These are phyloP conservation scores for Todiramphus saurophagus DNA, from an alignment of 2,113 vertebrate species.

Conservation along the genomic window DNA sequence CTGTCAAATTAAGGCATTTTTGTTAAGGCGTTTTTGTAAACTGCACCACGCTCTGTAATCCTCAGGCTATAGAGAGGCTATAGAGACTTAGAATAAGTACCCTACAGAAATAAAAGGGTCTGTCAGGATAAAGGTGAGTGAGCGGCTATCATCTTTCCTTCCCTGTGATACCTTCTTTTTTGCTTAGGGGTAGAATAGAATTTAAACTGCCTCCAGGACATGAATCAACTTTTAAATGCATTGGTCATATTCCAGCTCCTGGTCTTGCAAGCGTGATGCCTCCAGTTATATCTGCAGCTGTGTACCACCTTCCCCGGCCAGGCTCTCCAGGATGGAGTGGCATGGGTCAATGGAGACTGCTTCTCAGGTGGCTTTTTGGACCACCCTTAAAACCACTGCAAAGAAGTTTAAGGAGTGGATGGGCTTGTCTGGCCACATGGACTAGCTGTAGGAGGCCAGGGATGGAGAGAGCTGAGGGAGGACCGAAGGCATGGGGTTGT, in stretches of 20 bases:
- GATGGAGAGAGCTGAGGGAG: not conserved
- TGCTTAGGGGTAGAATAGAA: not conserved
- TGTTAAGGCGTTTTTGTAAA: not conserved
- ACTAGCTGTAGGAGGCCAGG: not conserved
- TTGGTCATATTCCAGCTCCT: not conserved
- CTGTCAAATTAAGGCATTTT: not conserved
- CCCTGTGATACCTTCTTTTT: not conserved
- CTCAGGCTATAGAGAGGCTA: not conserved
- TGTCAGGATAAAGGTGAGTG: not conserved
- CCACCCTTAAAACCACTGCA: not conserved
- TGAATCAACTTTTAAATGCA: not conserved
- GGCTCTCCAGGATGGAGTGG: not conserved
- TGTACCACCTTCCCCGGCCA: not conserved
- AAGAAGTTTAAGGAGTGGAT: not conserved
- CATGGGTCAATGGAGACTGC: not conserved
- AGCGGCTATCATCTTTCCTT: not conserved
- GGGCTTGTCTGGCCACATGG: not conserved
- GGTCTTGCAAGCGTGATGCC: not conserved
- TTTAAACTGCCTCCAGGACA: not conserved
- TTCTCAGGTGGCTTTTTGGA: not conserved
- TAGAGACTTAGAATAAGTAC: not conserved
- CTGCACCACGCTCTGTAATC: not conserved
- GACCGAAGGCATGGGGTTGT: not conserved
- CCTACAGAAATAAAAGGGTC: not conserved
- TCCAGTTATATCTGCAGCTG: not conserved